These are phyloP conservation scores for Achlya flavicornis DNA, from an alignment of 2,888 invertebrate genomes.

Conservation along the genomic window DNA sequence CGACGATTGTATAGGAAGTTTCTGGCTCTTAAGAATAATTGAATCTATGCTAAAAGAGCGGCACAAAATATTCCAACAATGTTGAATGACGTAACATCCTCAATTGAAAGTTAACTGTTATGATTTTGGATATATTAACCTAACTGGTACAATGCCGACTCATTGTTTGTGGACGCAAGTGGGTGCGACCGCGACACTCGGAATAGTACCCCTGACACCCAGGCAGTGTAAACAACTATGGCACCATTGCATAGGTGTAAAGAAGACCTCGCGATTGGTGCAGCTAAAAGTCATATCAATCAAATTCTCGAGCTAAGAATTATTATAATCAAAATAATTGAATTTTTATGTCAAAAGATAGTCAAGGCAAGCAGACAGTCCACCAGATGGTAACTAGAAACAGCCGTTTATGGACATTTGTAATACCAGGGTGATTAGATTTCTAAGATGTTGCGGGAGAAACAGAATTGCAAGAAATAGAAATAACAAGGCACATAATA, in stretches of 20 bases:
- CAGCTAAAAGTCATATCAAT: not conserved
- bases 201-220: not conserved
- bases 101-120: constrained; percentile 1
- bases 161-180: constrained; percentile 2
- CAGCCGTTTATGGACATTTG: no score
- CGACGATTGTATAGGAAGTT: not conserved
- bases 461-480: no score
- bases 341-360: no score
- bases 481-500: no score
- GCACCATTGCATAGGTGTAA: not conserved
- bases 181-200: not conserved
- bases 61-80: not conserved
- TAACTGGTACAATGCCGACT: constrained; percentile 1
- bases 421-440: no score
- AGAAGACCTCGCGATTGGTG: not conserved
- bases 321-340: no score
- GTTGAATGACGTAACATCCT: not conserved
- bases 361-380: no score
- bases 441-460: no score
- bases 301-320: no score
- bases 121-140: constrained; percentile 6
- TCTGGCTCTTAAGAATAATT: not conserved
- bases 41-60: not conserved
- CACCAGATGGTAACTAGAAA: no score
- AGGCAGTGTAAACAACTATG: not conserved